Percentiles rank a stretch among this genome's conserved stretches.
phyloP scores from a whole-genome alignment of 2,797 vertebrate genomes.

The Trematomus bernacchii region DNA sequence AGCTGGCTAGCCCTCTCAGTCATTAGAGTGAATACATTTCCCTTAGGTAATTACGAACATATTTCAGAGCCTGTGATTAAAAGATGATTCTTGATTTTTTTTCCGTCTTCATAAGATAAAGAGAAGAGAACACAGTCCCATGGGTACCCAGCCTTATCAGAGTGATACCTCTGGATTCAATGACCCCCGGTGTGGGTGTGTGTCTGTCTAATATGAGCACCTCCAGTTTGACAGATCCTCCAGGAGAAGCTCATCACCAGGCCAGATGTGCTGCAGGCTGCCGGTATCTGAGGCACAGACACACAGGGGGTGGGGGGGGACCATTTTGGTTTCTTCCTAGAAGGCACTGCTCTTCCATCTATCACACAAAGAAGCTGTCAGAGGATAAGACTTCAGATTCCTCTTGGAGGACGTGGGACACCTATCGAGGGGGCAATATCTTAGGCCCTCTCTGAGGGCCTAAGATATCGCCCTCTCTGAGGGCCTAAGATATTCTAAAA shows the following conservation, averaged over 20 bases:
- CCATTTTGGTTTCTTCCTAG: conserved; percentile 43
- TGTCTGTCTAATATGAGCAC: conserved; percentile 26
- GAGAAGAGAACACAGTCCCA: conserved; percentile 39
- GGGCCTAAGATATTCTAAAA: too few relatives aligned
- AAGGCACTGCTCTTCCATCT: conserved; percentile 42
- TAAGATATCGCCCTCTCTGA: too few relatives aligned
- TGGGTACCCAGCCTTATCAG: conserved; percentile 31
- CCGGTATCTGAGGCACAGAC: conserved; percentile 30
- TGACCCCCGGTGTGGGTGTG: conserved; percentile 21
- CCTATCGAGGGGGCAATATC: conserved; percentile 4
- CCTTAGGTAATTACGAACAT: conserved; percentile 77
- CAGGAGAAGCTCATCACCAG: conserved; percentile 60
- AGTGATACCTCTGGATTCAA: conserved; percentile 10
- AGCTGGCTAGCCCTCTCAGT: conserved; percentile 66
- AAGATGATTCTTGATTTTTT: conserved; percentile 68
- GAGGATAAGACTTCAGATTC: conserved; percentile 48
- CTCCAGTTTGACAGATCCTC: conserved; percentile 34
- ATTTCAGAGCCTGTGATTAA: conserved; percentile 74
- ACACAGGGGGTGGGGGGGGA: conserved; percentile 6
- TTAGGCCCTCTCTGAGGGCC: too few relatives aligned
- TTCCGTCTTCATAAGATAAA: conserved; percentile 48
- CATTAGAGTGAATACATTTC: conserved; percentile 75
- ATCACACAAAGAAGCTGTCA: conserved; percentile 49
- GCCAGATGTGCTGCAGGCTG: conserved; percentile 51
- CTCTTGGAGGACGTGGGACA: conserved; percentile 38